Percentiles rank a stretch among this genome's conserved stretches.
Conservation (phyloP, 2,113 vertebrate genomes). For the Ceyx margarethae region DNA sequence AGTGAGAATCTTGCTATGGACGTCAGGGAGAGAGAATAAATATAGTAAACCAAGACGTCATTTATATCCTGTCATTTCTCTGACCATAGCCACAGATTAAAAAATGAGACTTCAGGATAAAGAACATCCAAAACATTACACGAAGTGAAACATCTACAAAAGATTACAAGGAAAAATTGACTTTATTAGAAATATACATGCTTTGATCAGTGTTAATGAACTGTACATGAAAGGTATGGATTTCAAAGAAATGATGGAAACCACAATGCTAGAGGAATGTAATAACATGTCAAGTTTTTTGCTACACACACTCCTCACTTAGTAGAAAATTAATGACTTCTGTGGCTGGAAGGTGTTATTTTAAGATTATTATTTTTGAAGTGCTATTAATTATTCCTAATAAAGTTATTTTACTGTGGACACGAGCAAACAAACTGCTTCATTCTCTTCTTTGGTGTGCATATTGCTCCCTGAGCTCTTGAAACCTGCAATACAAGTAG, state of each 20-base stretch:
- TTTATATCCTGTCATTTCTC: not conserved
- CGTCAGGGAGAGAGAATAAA: not conserved
- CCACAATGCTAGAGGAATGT: not conserved
- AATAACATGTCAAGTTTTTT: constrained; percentile 9
- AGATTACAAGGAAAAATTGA: constrained; percentile 40
- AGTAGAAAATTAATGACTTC: constrained; percentile 12
- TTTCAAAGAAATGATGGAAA: constrained; percentile 51
- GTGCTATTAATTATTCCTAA: constrained; percentile 3
- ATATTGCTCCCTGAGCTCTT: not conserved
- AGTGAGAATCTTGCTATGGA: not conserved
- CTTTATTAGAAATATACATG: constrained; percentile 35
- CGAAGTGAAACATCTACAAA: constrained; percentile 26
- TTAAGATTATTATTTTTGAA: constrained; percentile 20
- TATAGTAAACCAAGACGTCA: not conserved
- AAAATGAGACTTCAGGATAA: constrained; percentile 14
- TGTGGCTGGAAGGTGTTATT: not conserved
- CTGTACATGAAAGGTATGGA: constrained; percentile 43
- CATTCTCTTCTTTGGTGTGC: not conserved
- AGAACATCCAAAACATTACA: not conserved
- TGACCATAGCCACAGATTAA: constrained; percentile 4
- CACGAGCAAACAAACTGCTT: not conserved
- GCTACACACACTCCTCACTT: not conserved
- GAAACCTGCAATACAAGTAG: not conserved
- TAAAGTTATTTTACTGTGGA: not conserved
- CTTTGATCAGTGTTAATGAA: constrained; percentile 61